These are phyloP conservation scores for Meganola albula DNA, from an alignment of 2,888 invertebrate species.

Conservation along the genomic window DNA sequence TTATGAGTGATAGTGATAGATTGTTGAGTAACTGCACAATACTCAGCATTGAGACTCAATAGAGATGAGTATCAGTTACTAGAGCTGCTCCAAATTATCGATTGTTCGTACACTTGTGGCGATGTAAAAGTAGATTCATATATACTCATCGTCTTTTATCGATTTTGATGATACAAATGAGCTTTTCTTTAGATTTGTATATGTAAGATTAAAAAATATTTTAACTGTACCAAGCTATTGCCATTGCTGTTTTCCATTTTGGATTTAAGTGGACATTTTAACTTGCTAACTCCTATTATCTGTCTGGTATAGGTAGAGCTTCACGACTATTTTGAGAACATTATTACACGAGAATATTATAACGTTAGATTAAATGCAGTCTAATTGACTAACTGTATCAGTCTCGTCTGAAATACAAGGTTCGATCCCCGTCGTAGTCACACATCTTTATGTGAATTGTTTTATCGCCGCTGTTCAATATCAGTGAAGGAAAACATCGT, in stretches of 20 bases:
- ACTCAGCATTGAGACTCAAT: constrained; percentile 20
- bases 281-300: background rate
- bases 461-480: too few relatives aligned
- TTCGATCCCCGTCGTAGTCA: too few relatives aligned
- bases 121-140: constrained; percentile 10
- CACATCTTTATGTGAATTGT: too few relatives aligned
- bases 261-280: background rate
- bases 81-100: constrained; percentile 45
- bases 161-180: background rate
- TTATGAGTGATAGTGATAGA: constrained; percentile 19
- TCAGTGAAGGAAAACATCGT: too few relatives aligned
- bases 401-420: too few relatives aligned
- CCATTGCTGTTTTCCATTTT: background rate
- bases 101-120: constrained; percentile 38
- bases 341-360: too few relatives aligned
- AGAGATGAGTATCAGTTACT: constrained; percentile 38
- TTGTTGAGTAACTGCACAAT: constrained; percentile 27
- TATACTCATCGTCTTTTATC: constrained; percentile 12
- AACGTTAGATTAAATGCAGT: too few relatives aligned
- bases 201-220: constrained; percentile 12
- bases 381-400: too few relatives aligned
- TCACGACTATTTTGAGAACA: too few relatives aligned
- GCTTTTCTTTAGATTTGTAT: background rate
- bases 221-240: constrained; percentile 9
- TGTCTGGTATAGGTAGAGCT: background rate